Evolutionary conservation across 1,140 invertebrate species (phyloP).

Genomic region (Heliconius hewitsoni): DNA sequence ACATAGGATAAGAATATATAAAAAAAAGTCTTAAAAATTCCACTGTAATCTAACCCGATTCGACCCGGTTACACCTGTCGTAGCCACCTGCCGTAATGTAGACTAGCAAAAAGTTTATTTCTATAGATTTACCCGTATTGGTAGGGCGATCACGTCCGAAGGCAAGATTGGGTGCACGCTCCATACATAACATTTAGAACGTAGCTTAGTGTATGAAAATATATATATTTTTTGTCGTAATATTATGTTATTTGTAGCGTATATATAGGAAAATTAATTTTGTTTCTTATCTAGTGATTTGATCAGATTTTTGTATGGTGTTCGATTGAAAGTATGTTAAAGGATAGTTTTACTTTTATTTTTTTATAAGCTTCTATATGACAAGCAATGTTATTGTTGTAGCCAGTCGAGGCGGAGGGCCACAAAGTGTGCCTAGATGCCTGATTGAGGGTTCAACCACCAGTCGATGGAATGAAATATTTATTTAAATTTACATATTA

Average conservation of each 20-base stretch:
- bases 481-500: no score
- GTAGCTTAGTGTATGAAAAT: not conserved
- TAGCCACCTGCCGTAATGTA: not conserved
- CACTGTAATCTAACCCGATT: not conserved
- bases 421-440: no score
- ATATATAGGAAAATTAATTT: not conserved
- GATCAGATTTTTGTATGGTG: not conserved
- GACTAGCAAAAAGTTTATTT: constrained; percentile 7
- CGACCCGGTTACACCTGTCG: constrained; percentile 1
- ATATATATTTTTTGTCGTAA: not conserved
- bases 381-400: no score
- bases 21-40: not conserved
- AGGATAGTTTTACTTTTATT: no score
- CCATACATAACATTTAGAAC: not conserved
- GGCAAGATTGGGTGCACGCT: constrained; percentile 8
- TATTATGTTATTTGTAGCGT: not conserved
- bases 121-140: constrained; percentile 11
- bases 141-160: not conserved
- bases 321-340: no score
- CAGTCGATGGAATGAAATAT: no score
- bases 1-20: no score
- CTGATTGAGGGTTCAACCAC: no score
- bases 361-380: no score
- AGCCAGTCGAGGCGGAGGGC: no score
- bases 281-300: not conserved